Base-by-base conservation (phyloP, 2,113 vertebrate species). In the Eira barbara region DNA sequence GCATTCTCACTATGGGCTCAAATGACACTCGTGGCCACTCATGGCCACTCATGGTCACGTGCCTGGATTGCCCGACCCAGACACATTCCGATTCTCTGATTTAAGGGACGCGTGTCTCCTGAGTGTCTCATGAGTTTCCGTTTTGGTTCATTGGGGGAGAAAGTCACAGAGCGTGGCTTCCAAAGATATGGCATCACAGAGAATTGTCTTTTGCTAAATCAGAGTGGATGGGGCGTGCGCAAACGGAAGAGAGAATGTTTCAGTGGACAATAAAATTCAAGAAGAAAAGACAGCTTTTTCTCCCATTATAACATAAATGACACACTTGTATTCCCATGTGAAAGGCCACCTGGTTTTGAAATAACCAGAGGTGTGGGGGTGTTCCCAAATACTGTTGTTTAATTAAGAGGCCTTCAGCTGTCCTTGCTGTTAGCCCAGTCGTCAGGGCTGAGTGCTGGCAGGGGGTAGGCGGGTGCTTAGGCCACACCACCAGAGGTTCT, bases 71-170 rank as follows among this genome's bases (percentile, higher is more conserved):
- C 29, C 8, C 21, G 13, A 67, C 7, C 59, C 89, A 91, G 52
- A 84, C 65, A 39, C 13, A 0, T 17, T 86, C 10, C 39, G 1
- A 59, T 87, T 92, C 85, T 31, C 49, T 18, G 0, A 14, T 0
- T 21, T 49, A 52, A 82, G 86, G 20, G 63, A 80, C 13, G 7
- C 0, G 5, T 20, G 42, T 36, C 63, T 25, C 0, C n/a, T 8
- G 17, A 15, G 12, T 8, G 25, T 55, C 59, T 59, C 73, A 20
- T 34, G 42, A 49, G 27, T 76, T 93, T 89, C 84, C 57, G 21
- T 67, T 94, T 92, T 74, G 69, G 11, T 34, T 79, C 21, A 39
- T n/a, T 7, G 69, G 42, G 27, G 42, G 36, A 65, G 36, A 76
- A 55, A 67, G 74, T 92, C 49, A 87, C n/a, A 61, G 25, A 74